Base-by-base conservation (phyloP, 2,888 invertebrate species). In the Tryphoninae sp. region DNA sequence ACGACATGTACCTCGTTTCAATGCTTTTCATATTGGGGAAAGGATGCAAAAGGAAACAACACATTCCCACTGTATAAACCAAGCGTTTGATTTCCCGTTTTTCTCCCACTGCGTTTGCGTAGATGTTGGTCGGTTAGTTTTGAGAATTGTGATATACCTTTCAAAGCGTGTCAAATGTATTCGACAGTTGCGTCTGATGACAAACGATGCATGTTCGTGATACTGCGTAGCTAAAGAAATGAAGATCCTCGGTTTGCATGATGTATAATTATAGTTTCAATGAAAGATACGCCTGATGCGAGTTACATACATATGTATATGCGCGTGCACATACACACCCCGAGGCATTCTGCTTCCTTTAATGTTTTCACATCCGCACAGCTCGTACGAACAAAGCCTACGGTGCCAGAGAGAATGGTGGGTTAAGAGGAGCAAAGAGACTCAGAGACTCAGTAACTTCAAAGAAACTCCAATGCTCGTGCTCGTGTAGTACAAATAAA, bases 291-390 rank as follows among this genome's bases (percentile, higher is more conserved):
- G 53, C 33, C 53, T 33, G 42, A 65, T 3, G 16, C 67, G 42
- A 40, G 62, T 9, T 33, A 33, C 6, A 23, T 40, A 8, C 19
- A 22, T 22, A 61, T n/a, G n/a, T 26, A 13, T 13, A 45, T 45
- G 13, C 1, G 13, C 23, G 23, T 19, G 26, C 71, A 68, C 13
- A 72, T 33, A 51, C 16, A 62, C 23, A 45, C 33, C 42, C 59
- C 19, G n/a, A 16, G 67, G 72, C 71, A 33, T 53, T 16, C 19
- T 58, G 45, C 71, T 71, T 68, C 68, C 75, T 75, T 23, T 80
- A 80, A 75, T 75, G 62, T 68, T 77, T 77, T 68, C 77, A 45
- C 72, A 62, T 67, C 61, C 26, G 71, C 23, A 45, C 33, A 68
- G 16, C 33, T 16, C 33, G 40, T 22, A 11, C 19, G 9, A 23